A percentile compares a stretch with the other conserved stretches of the same genome.
Conservation (phyloP, 2,888 invertebrate genomes). For the Conistra vaccinii region DNA sequence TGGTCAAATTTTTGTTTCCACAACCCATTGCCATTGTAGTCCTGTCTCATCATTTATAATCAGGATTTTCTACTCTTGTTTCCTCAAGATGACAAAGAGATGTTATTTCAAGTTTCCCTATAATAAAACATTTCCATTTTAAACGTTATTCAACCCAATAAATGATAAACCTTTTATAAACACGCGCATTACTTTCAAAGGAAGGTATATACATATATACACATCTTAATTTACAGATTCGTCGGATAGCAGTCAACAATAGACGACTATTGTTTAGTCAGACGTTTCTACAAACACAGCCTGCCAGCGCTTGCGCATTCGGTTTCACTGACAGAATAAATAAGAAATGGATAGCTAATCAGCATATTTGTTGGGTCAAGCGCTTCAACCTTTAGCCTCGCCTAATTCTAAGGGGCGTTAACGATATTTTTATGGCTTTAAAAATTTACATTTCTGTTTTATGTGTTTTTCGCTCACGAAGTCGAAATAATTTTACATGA, state of each 20-base stretch:
- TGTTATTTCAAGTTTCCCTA: neutral
- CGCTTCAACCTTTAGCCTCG: slow-evolving; percentile 18
- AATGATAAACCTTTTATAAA: slow-evolving; percentile 26
- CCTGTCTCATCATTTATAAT: neutral
- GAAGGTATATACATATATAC: neutral
- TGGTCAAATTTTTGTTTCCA: neutral
- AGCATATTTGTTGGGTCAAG: slow-evolving; percentile 7
- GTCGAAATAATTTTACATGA: too few relatives aligned
- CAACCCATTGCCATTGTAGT: neutral
- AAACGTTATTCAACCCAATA: slow-evolving; percentile 9
- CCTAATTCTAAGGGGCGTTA: neutral
- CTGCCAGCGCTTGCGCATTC: slow-evolving; percentile 26
- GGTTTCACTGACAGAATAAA: slow-evolving; percentile 44
- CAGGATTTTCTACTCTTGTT: neutral
- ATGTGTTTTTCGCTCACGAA: neutral
- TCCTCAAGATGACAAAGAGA: neutral
- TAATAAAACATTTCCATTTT: neutral
- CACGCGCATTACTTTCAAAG: neutral
- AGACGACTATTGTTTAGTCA: slow-evolving; percentile 47
- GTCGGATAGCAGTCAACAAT: slow-evolving; percentile 45
- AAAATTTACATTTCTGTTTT: slow-evolving; percentile 2
- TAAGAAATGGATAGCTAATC: slow-evolving; percentile 38
- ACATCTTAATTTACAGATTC: slow-evolving; percentile 52
- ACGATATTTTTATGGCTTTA: slow-evolving; percentile 19
- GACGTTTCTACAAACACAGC: slow-evolving; percentile 46